These are phyloP conservation scores for Netelia inedita DNA, from an alignment of 2,888 invertebrate genomes.

Conservation along the genomic window DNA sequence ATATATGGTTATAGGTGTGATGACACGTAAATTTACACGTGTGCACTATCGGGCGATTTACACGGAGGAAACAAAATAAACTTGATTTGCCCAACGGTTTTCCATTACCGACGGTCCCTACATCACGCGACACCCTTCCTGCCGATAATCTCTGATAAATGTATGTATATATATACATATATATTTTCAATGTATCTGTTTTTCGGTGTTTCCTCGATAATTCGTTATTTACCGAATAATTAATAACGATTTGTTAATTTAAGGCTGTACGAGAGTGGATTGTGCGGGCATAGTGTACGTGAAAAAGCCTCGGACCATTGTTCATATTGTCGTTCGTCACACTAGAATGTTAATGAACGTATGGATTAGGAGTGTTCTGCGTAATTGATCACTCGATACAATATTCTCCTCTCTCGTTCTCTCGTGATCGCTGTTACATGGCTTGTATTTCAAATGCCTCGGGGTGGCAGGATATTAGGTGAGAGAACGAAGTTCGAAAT, in stretches of 20 bases:
- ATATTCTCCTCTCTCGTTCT: slow-evolving; percentile 3
- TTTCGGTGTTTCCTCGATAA: neutral
- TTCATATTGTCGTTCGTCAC: slow-evolving; percentile 30
- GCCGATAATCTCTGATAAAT: slow-evolving; percentile 47
- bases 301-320: neutral
- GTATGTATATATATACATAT: slow-evolving; percentile 22
- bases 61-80: slow-evolving; percentile 41
- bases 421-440: neutral
- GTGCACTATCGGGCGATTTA: neutral
- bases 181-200: neutral
- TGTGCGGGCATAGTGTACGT: neutral
- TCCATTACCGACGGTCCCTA: slow-evolving; percentile 38
- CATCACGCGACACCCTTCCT: neutral
- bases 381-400: slow-evolving; percentile 33
- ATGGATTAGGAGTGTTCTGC: slow-evolving; percentile 12
- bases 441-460: no score
- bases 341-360: slow-evolving; percentile 29
- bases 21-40: slow-evolving; percentile 47
- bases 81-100: slow-evolving; percentile 58
- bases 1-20: neutral
- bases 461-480: no score
- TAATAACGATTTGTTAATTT: slow-evolving; percentile 21
- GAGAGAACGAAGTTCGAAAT: no score
- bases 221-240: slow-evolving; percentile 37
- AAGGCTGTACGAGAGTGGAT: neutral